Base-by-base conservation (phyloP, 2,888 invertebrate genomes). In the Crioceris asparagi region DNA sequence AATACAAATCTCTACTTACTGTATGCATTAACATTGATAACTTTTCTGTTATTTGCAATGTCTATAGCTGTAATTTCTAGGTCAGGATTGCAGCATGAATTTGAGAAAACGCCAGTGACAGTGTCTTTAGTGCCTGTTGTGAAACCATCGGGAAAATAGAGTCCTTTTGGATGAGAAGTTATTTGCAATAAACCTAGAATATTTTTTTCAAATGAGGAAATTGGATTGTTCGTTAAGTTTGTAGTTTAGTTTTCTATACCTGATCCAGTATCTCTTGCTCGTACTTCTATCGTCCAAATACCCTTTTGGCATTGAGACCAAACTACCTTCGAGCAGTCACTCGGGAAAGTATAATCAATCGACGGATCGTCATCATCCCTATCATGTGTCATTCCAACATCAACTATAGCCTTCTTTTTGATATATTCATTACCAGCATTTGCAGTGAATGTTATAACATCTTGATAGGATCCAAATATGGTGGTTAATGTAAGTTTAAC, bases 51-150 rank as follows among this genome's bases (percentile, higher is more conserved):
- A 1, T 82, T 80, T 8, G 68, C 66, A 0, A 79, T 63, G 56
- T 86, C 84, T 7, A 72, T 71, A 0, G 82, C 83, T 2, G 71
- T 75, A 3, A 86, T 60, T 23, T 78, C 66, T 0, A 83, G 69
- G 33, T 75, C 69, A 0, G 80, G 75, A 4, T 77, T 70, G 56
- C 85, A 87, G 56, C 86, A 87, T 0, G 77, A 78, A 0, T 80
- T 74, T 12, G 77, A 69, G 56, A 82, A 85, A 3, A 72, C 72
- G 1, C 80, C 79, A 10, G 66, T 66, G 1, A 84, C 71, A 19
- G 75, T 70, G 18, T 77, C 75, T 18, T 71, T 72, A 0, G 79
- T 75, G 1, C 86, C 86, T 1, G 80, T 67, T 6, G 75, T 70
- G 55, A 79, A 85, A 17, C 68, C 71, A 26, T 69, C 67, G 18